Conservation (phyloP, 2,797 vertebrate genomes). For the Melanotaenia maccullochi region DNA sequence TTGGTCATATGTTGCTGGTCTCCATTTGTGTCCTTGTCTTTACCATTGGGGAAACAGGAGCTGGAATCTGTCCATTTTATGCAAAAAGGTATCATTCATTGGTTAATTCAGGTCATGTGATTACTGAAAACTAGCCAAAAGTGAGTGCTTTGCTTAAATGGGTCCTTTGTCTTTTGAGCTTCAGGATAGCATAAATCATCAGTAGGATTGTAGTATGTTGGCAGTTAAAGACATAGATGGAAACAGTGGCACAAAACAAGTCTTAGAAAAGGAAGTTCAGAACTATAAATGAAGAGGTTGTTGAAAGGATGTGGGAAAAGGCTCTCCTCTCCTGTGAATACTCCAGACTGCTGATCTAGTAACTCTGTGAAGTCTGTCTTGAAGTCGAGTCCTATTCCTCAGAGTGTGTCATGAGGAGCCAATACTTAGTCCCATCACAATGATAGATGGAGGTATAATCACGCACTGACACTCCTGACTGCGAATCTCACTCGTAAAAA, state of each 20-base stretch:
- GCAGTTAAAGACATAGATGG: conserved; percentile 26
- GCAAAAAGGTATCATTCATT: neutral
- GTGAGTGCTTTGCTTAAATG: neutral
- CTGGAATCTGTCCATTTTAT: neutral
- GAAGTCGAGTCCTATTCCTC: conserved; percentile 80
- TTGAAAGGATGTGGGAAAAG: conserved; percentile 52
- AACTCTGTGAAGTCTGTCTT: conserved; percentile 80
- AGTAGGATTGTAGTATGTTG: neutral
- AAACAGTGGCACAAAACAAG: conserved; percentile 23
- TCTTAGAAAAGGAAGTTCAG: conserved; percentile 31
- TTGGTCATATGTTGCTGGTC: neutral
- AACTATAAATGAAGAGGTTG: conserved; percentile 63
- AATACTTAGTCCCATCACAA: conserved; percentile 83
- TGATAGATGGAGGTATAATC: conserved; percentile 87
- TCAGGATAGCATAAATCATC: neutral
- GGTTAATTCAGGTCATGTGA: neutral
- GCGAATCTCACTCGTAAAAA: conserved; percentile 76
- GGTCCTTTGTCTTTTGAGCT: neutral
- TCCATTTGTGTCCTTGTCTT: neutral
- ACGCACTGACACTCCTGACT: conserved; percentile 79
- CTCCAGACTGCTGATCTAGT: conserved; percentile 78
- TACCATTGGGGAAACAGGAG: neutral
- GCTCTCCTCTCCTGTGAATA: conserved; percentile 67
- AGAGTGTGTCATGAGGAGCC: conserved; percentile 82
- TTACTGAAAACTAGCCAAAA: neutral